Conservation (phyloP, 2,113 vertebrate species). For the Tyrannus savana region DNA sequence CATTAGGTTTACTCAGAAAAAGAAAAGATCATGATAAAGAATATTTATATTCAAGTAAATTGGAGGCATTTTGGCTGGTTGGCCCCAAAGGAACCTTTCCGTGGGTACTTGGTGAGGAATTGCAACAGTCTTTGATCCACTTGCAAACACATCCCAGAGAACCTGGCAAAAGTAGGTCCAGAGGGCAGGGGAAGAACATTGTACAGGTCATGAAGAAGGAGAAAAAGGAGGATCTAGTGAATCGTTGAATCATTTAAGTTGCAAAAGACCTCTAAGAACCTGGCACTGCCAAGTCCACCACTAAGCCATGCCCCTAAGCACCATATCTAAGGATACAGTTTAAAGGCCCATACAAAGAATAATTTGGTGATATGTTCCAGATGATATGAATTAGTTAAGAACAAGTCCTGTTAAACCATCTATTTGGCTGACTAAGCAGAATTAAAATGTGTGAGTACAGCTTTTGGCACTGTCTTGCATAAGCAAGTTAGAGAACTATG, state of each 20-base stretch:
- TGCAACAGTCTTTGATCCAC: background rate
- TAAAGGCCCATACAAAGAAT: background rate
- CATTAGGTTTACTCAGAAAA: background rate
- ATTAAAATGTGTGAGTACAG: background rate
- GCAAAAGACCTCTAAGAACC: background rate
- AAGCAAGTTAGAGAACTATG: background rate
- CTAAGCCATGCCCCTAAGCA: background rate
- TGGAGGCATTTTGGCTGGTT: background rate
- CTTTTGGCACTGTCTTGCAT: background rate
- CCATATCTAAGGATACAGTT: background rate
- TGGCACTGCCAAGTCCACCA: background rate
- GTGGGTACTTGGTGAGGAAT: fast-evolving
- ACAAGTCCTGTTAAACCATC: background rate
- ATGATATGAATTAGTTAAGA: background rate
- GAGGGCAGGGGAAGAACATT: background rate
- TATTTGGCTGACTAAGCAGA: background rate
- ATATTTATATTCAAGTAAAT: background rate
- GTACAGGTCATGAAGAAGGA: background rate
- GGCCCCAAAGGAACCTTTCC: background rate
- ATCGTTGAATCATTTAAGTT: background rate
- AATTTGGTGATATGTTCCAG: background rate
- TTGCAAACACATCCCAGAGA: background rate
- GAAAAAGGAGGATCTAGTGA: background rate
- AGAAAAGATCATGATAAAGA: background rate
- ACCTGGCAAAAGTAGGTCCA: background rate